These are phyloP conservation scores for Gymnothorax reevesii DNA, from an alignment of 2,797 vertebrate species.

Conservation along the genomic window DNA sequence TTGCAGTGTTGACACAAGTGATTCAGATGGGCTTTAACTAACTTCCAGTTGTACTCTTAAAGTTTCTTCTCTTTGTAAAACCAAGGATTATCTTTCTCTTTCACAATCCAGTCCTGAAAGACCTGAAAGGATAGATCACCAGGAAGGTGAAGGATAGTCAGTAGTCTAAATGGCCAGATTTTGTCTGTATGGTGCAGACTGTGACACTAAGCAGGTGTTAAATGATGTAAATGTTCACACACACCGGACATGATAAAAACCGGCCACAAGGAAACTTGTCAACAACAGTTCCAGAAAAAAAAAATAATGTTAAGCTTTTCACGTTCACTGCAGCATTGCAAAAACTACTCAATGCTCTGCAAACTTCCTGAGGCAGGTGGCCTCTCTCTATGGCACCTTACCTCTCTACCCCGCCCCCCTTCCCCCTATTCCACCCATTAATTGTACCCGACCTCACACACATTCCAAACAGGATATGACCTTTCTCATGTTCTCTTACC, in stretches of 20 bases:
- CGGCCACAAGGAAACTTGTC: background rate
- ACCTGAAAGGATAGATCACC: background rate
- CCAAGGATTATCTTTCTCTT: background rate
- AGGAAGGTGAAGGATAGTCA: background rate
- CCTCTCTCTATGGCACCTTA: background rate
- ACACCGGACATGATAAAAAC: background rate
- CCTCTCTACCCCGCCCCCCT: background rate
- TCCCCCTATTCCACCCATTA: background rate
- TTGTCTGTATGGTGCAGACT: background rate
- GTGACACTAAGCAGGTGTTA: background rate
- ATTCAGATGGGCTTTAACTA: too few relatives aligned
- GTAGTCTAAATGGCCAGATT: background rate
- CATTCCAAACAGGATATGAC: background rate
- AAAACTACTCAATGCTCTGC: background rate
- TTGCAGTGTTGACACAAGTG: too few relatives aligned
- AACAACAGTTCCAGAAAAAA: background rate
- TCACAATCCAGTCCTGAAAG: too few relatives aligned
- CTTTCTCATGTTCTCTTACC: background rate
- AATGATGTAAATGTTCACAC: background rate
- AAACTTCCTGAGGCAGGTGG: background rate
- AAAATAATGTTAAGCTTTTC: background rate
- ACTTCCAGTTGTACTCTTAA: background rate
- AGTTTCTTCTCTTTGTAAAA: background rate
- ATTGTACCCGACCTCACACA: background rate
- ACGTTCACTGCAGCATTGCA: background rate